A percentile compares a stretch with the other conserved stretches of the same genome.
Evolutionary conservation across 2,797 vertebrate genomes (phyloP).

Genomic region (Spatula clypeata): DNA sequence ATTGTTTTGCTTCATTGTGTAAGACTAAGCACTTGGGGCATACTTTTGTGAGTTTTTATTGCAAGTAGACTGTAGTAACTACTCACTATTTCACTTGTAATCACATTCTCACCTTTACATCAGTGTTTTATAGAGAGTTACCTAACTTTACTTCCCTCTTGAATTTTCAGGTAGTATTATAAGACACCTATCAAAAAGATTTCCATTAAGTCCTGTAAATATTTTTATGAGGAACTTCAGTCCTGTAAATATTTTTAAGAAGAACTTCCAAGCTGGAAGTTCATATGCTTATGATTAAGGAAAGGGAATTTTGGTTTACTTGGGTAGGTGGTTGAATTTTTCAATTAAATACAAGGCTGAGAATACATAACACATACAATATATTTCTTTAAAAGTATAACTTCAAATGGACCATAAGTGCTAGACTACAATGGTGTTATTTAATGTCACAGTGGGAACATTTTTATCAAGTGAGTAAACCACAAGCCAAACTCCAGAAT

Average conservation of each 20-base stretch:
- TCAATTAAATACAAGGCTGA: conserved; percentile 4
- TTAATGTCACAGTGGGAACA: conserved; percentile 45
- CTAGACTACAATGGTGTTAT: conserved; percentile 28
- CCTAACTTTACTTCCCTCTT: conserved; percentile 74
- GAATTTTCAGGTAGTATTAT: conserved; percentile 74
- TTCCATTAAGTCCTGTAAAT: conserved; percentile 62
- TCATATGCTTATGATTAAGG: conserved; percentile 65
- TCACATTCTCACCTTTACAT: conserved; percentile 57
- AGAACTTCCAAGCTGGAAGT: conserved; percentile 69
- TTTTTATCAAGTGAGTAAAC: not conserved
- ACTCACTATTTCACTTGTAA: not conserved
- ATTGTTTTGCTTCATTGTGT: not conserved
- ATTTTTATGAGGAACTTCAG: conserved; percentile 73
- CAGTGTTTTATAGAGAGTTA: conserved; percentile 70
- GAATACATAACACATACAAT: conserved; percentile 20
- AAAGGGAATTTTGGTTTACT: conserved; percentile 55
- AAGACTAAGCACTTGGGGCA: not conserved
- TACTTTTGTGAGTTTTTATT: not conserved
- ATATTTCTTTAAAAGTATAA: conserved; percentile 32
- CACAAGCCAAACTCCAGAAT: not conserved
- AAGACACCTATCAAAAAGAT: conserved; percentile 71
- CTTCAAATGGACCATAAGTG: conserved; percentile 11
- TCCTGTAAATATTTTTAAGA: conserved; percentile 56
- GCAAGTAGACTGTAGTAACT: not conserved
- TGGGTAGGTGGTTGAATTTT: not conserved